These are phyloP conservation scores for Saimiri boliviensis DNA, from an alignment of 2,113 vertebrate genomes.

Conservation along the genomic window DNA sequence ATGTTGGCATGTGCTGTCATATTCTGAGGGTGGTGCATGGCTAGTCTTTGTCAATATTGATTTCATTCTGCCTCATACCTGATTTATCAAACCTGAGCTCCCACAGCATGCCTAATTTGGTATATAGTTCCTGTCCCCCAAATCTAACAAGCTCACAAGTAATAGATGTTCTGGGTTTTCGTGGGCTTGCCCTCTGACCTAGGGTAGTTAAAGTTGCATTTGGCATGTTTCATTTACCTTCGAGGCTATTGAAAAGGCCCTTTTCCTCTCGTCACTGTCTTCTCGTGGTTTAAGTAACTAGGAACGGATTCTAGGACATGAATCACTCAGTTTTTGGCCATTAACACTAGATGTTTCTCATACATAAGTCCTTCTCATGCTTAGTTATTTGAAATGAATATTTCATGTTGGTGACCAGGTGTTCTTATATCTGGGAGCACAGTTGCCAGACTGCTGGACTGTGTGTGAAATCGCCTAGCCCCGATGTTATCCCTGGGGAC, in stretches of 20 bases:
- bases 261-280: neutral
- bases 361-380: neutral
- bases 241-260: neutral
- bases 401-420: neutral
- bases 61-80: neutral
- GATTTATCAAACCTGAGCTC: neutral
- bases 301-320: neutral
- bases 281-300: neutral
- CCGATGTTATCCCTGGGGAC: neutral
- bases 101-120: neutral
- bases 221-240: neutral
- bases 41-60: neutral
- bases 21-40: neutral
- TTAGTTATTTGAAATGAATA: neutral
- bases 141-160: neutral
- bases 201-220: neutral
- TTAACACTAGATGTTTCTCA: neutral
- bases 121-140: neutral
- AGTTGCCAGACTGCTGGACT: fast-evolving
- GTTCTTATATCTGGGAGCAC: neutral
- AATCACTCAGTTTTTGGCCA: neutral
- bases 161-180: neutral
- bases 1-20: fast-evolving
- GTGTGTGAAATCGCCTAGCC: too few relatives aligned
- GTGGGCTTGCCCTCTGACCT: neutral